Conservation (phyloP, 2,888 invertebrate species). For the Orgyia antiqua region DNA sequence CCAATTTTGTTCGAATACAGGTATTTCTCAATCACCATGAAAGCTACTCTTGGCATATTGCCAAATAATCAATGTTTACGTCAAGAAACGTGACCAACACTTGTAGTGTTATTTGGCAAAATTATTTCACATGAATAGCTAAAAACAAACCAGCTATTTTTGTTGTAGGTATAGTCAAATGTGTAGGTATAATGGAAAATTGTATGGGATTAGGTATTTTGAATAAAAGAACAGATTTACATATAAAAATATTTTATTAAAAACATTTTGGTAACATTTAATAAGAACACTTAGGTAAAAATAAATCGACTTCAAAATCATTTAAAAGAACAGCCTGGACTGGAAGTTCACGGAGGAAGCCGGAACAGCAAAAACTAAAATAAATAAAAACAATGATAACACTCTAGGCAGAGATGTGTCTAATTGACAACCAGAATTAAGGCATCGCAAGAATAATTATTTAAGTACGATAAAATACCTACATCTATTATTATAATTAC, state of each 20-base stretch:
- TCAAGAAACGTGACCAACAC: conserved; percentile 42
- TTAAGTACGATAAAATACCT: conserved; percentile 79
- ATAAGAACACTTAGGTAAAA: conserved; percentile 81
- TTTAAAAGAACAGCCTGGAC: conserved; percentile 80
- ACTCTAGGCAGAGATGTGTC: conserved; percentile 77
- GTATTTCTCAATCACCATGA: neutral
- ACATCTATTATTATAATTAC: conserved; percentile 78
- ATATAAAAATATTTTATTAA: conserved; percentile 81
- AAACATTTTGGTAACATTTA: conserved; percentile 81
- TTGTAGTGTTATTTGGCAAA: conserved; percentile 28
- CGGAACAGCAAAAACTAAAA: conserved; percentile 77
- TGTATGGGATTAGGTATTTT: no score
- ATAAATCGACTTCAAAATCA: conserved; percentile 79
- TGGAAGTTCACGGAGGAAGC: conserved; percentile 77
- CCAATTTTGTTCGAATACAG: neutral
- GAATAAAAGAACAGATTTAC: conserved; percentile 40
- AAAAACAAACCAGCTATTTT: conserved; percentile 39
- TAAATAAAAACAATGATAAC: conserved; percentile 76
- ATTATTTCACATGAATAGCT: conserved; percentile 25
- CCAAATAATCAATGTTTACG: conserved; percentile 40
- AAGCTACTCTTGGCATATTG: conserved; percentile 30
- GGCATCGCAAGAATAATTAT: conserved; percentile 80
- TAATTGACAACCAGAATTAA: conserved; percentile 80
- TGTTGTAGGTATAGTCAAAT: conserved; percentile 21
- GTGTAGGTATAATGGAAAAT: neutral